Evolutionary conservation across 2,888 invertebrate species (phyloP).

Genomic region (Himalopsyche kuldschensis): DNA sequence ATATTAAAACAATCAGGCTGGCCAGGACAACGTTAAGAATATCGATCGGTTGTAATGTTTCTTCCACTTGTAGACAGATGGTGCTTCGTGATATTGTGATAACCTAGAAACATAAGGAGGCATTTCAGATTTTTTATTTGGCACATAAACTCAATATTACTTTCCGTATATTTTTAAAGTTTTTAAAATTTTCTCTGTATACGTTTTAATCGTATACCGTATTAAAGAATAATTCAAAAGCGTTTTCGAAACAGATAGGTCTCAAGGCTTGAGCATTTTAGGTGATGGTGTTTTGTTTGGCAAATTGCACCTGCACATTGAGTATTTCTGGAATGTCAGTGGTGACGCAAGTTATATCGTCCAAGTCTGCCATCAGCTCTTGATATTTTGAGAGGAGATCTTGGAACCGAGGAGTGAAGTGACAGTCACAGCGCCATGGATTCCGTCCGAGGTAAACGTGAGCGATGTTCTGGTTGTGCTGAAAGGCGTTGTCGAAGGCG

Average conservation of each 20-base stretch:
- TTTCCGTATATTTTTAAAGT: too few relatives aligned
- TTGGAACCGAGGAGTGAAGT: constrained; percentile 76
- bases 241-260: neutral
- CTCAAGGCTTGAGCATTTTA: neutral
- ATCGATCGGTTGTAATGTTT: constrained; percentile 69
- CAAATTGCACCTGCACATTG: constrained; percentile 57
- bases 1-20: constrained; percentile 67
- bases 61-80: constrained; percentile 63
- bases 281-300: neutral
- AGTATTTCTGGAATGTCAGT: constrained; percentile 66
- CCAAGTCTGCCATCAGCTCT: constrained; percentile 68
- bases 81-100: constrained; percentile 68
- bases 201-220: too few relatives aligned
- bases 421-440: constrained; percentile 83
- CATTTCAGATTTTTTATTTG: neutral
- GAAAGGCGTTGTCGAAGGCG: constrained; percentile 76
- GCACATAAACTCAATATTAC: too few relatives aligned
- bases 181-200: too few relatives aligned
- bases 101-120: constrained; percentile 55
- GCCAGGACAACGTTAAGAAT: constrained; percentile 72
- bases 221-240: neutral
- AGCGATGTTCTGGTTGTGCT: constrained; percentile 70
- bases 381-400: constrained; percentile 70
- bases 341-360: constrained; percentile 70
- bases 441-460: constrained; percentile 73